Conservation (phyloP, 2,888 invertebrate genomes). For the Aphodius granarius region DNA sequence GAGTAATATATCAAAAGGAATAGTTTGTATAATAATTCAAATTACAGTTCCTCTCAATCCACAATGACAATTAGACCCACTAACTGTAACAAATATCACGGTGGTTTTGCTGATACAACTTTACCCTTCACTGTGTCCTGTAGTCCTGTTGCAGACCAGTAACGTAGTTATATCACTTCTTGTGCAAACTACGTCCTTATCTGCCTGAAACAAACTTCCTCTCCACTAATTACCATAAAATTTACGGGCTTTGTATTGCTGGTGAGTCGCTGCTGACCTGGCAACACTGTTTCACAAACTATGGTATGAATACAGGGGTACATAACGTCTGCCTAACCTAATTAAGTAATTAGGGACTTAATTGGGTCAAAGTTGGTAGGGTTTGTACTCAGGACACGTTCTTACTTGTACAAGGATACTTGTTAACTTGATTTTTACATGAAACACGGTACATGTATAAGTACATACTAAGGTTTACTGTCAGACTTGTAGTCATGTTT, state of each 20-base stretch:
- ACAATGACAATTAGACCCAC: too few species aligned
- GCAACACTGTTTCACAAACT: neutral
- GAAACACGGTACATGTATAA: too few species aligned
- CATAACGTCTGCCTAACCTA: neutral
- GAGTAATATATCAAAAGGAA: too few species aligned
- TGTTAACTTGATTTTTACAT: too few species aligned
- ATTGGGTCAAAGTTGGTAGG: conserved; percentile 1
- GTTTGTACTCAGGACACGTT: neutral
- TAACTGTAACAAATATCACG: neutral
- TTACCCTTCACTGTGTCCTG: neutral
- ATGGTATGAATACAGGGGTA: neutral
- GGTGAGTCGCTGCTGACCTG: neutral
- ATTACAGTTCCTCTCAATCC: too few species aligned
- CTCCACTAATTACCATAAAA: neutral
- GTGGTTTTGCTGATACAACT: neutral
- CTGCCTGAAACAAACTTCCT: neutral
- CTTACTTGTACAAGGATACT: neutral
- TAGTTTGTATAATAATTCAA: too few species aligned
- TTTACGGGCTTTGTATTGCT: neutral
- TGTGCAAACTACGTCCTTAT: neutral
- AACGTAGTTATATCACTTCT: neutral
- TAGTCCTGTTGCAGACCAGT: neutral
- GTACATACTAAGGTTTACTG: too few species aligned
- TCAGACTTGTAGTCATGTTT: neutral
- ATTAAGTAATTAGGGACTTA: neutral